Base-by-base conservation (phyloP, 2,797 vertebrate species). In the Crax fasciolata region DNA sequence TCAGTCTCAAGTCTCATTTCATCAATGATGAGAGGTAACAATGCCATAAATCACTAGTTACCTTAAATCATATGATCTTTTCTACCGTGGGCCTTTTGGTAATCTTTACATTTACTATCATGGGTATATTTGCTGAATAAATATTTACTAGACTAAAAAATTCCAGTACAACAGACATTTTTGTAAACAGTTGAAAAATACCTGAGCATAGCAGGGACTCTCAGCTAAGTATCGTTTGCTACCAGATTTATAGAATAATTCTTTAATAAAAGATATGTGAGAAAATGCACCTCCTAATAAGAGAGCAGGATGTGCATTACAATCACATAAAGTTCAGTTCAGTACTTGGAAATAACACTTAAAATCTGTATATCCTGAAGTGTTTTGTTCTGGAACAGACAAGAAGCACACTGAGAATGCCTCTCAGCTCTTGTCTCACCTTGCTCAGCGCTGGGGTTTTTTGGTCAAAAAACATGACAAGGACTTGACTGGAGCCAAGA, bases 1-100 rank as follows among this genome's bases (percentile, higher is more conserved):
- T 97, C 96, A 97, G 96, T 96, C 32, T 63, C 94, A 97, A 98
- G 97, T 93, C 93, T 98, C 97, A 98, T 98, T 98, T 97, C 94
- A 83, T 96, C 84, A 94, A 55, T 95, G 90, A 97, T 97, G 91
- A 95, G 95, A 72, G 90, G 93, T 91, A 97, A 95, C 94, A 96
- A 90, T 94, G 86, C 80, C 87, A 97, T 98, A 98, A 97, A 98
- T 98, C 97, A 98, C 52, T 89, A 90, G 84, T 86, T 96, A 97
- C 95, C 97, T 97, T 91, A 96, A 96, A 82, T 97, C 86, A 96
- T 79, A 86, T 75, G 91, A 96, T 96, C 82, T 90, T 96, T 82
- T 90, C 27, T 96, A 93, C 95, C 61, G 59, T 39, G 25, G 55
- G 88, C 82, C 66, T 98, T 97, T 97, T 87, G 91, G 86, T 97